Evolutionary conservation across 2,113 vertebrate species (phyloP).

Genomic region (Paramisgurnus dabryanus): DNA sequence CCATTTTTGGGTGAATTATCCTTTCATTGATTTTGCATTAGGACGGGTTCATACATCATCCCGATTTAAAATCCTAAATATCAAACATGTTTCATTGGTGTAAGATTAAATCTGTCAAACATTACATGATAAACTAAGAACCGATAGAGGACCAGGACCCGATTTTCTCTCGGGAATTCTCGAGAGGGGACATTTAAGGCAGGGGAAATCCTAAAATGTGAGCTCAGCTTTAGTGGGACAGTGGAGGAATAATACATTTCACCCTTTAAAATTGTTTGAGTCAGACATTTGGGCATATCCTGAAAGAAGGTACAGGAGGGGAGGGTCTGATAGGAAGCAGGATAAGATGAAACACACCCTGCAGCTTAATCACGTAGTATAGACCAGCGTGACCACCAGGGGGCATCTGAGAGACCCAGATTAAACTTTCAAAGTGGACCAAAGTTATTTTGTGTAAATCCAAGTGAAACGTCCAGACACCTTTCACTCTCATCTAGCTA

Average conservation of each 20-base stretch:
- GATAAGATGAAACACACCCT: neutral
- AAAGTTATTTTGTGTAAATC: neutral
- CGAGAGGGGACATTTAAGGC: no score
- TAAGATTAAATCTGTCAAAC: no score
- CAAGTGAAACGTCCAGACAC: neutral
- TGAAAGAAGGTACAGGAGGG: conserved; percentile 21
- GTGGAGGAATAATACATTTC: neutral
- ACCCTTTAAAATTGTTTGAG: neutral
- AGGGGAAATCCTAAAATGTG: no score
- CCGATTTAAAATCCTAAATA: no score
- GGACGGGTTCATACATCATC: no score
- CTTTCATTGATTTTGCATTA: no score
- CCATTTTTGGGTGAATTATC: no score
- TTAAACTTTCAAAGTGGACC: conserved; percentile 1
- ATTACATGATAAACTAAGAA: no score
- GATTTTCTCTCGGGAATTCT: no score
- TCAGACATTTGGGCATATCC: neutral
- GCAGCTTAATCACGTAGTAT: neutral
- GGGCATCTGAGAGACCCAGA: conserved; percentile 27
- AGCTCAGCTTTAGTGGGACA: no score
- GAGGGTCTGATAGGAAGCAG: conserved; percentile 6
- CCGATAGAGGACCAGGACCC: no score
- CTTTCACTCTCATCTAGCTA: neutral
- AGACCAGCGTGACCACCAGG: conserved; percentile 42
- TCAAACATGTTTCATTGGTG: no score